Evolutionary conservation across 2,888 invertebrate genomes (phyloP).

Genomic region (Dolomedes plantarius): DNA sequence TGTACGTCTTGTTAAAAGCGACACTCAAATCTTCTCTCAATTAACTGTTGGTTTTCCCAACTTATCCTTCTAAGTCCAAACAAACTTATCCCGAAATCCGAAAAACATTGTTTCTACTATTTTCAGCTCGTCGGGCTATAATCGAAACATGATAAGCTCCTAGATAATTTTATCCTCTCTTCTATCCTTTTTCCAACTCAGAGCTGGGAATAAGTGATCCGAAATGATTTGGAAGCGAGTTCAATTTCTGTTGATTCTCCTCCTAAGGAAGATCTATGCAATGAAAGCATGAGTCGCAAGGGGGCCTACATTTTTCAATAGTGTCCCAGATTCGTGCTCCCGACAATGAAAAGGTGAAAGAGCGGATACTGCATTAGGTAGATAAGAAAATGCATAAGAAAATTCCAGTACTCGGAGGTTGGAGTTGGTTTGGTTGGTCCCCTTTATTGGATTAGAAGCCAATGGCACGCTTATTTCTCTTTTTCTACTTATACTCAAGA

Average conservation of each 20-base stretch:
- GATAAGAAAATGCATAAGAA: slow-evolving; percentile 63
- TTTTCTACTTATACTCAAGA: slow-evolving; percentile 34
- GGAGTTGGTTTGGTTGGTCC: slow-evolving; percentile 52
- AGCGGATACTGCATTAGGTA: slow-evolving; percentile 61
- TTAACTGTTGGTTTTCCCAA: neutral
- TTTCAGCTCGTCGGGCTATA: neutral
- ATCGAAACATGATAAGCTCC: slow-evolving; percentile 19
- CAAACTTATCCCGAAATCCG: neutral
- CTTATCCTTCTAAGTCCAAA: neutral
- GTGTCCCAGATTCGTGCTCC: slow-evolving; percentile 53
- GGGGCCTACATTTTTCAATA: slow-evolving; percentile 58
- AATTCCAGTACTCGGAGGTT: slow-evolving; percentile 30
- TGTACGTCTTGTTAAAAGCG: too few species aligned
- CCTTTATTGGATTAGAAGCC: slow-evolving; percentile 62
- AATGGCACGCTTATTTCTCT: slow-evolving; percentile 61
- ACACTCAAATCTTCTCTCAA: neutral
- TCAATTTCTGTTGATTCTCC: slow-evolving; percentile 44
- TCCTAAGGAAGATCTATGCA: slow-evolving; percentile 11
- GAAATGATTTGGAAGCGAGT: slow-evolving; percentile 1
- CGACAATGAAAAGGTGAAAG: slow-evolving; percentile 64
- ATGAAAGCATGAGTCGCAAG: slow-evolving; percentile 41
- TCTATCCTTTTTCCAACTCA: neutral
- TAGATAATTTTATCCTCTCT: slow-evolving; percentile 28
- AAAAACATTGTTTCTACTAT: neutral
- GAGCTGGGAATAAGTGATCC: slow-evolving; percentile 31